phyloP scores from a whole-genome alignment of 1,140 invertebrate genomes.

The Meloidogyne hapla region DNA sequence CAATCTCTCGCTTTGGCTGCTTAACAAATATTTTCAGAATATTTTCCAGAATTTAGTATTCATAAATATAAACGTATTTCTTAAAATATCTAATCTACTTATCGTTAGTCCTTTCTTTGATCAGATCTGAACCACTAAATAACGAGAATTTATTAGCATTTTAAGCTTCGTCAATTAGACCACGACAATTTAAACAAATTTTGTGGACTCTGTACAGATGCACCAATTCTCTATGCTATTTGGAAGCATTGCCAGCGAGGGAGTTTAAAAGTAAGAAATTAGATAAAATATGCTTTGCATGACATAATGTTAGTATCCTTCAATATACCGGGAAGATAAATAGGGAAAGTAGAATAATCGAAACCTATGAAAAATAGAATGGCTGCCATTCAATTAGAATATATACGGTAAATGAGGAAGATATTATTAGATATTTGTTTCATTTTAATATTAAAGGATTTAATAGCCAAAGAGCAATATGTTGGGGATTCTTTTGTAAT shows the following conservation, averaged over 20 bases:
- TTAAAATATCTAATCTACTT: neutral
- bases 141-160: conserved; percentile 20
- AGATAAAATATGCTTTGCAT: too few species aligned
- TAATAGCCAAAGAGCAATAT: conserved; percentile 85
- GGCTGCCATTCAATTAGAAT: conserved; percentile 79
- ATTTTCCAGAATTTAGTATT: too few species aligned
- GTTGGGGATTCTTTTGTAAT: conserved; percentile 92
- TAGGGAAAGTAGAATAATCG: conserved; percentile 75
- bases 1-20: too few species aligned
- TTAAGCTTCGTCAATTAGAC: conserved; percentile 54
- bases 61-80: too few species aligned
- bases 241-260: conserved; percentile 79
- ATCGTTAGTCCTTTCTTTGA: too few species aligned
- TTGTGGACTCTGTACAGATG: conserved; percentile 69
- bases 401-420: too few species aligned
- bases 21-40: too few species aligned
- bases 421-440: too few species aligned
- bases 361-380: conserved; percentile 86
- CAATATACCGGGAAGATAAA: too few species aligned
- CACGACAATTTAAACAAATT: conserved; percentile 69
- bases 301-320: too few species aligned
- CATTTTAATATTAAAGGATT: conserved; percentile 71
- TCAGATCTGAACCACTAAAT: too few species aligned
- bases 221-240: conserved; percentile 69
- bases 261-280: conserved; percentile 76